A percentile compares a stretch with the other conserved stretches of the same genome.
Evolutionary conservation across 2,797 vertebrate species (phyloP).

Genomic region (Chaenodraco wilsoni): DNA sequence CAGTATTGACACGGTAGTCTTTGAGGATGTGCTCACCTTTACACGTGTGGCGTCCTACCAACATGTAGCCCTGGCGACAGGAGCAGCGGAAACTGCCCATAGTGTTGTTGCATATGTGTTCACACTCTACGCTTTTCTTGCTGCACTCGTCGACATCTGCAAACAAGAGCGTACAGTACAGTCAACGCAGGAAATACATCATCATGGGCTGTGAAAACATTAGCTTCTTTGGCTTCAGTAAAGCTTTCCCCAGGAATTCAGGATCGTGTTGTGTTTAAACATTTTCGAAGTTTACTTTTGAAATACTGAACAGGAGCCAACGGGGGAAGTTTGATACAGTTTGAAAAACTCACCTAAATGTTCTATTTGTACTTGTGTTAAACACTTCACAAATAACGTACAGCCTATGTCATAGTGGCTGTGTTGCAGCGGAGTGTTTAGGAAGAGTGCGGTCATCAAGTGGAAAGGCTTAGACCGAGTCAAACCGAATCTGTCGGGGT

Average conservation of each 20-base stretch:
- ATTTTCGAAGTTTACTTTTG: neutral
- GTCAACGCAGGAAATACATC: constrained; percentile 49
- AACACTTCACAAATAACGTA: constrained; percentile 29
- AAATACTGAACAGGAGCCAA: neutral
- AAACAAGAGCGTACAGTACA: constrained; percentile 39
- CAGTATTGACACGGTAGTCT: constrained; percentile 14
- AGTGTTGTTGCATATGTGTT: constrained; percentile 91
- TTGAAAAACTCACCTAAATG: constrained; percentile 24
- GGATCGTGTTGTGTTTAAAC: neutral
- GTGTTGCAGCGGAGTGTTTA: constrained; percentile 52
- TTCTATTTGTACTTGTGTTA: constrained; percentile 27
- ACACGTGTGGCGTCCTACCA: constrained; percentile 86
- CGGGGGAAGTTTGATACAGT: neutral
- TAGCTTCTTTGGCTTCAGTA: constrained; percentile 7
- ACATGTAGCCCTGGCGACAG: constrained; percentile 88
- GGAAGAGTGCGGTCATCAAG: constrained; percentile 59
- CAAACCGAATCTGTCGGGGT: constrained; percentile 59
- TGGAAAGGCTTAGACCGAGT: constrained; percentile 71
- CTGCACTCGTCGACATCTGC: constrained; percentile 94
- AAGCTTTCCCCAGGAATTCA: neutral
- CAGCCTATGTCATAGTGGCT: constrained; percentile 45
- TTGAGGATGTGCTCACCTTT: constrained; percentile 82
- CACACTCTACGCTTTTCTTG: constrained; percentile 87
- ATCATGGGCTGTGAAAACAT: constrained; percentile 30
- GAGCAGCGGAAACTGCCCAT: constrained; percentile 92